phyloP scores from a whole-genome alignment of 2,113 vertebrate species.

The Electrona antarctica region DNA sequence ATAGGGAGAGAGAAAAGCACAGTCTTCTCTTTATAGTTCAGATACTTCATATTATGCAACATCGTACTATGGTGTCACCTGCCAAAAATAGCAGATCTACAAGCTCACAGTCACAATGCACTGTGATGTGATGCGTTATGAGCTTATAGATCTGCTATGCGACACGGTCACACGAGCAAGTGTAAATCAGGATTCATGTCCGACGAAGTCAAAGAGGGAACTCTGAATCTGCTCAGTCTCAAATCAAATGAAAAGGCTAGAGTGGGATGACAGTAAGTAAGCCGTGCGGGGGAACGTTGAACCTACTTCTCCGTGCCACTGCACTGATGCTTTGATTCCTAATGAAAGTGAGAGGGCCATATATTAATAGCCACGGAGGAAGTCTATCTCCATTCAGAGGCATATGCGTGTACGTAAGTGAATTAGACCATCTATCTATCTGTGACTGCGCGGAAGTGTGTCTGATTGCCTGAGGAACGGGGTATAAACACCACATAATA shows the following conservation, averaged over 20 bases:
- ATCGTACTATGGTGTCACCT: no score
- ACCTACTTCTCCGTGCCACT: neutral
- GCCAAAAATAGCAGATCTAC: no score
- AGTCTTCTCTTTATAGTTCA: no score
- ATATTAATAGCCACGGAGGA: slow-evolving; percentile 4
- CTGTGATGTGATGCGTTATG: no score
- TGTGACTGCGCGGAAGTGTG: slow-evolving; percentile 6
- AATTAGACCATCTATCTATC: no score
- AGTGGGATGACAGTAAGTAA: slow-evolving; percentile 6
- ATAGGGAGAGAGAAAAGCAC: no score
- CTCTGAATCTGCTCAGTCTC: neutral
- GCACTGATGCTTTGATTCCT: slow-evolving; percentile 9
- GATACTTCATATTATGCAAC: no score
- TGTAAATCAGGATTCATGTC: neutral
- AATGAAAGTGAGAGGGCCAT: slow-evolving; percentile 8
- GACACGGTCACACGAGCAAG: no score
- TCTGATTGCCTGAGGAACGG: neutral
- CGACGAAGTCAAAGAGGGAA: neutral
- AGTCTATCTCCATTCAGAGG: neutral
- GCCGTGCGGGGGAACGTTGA: neutral
- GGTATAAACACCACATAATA: no score
- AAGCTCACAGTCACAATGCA: no score
- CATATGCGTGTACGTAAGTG: neutral
- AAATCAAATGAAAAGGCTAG: neutral
- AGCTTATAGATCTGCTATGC: no score